Evolutionary conservation across 1,140 invertebrate species (phyloP), one percentile per base, ranked within the genome.

Genomic region (Goniozus legneri): DNA sequence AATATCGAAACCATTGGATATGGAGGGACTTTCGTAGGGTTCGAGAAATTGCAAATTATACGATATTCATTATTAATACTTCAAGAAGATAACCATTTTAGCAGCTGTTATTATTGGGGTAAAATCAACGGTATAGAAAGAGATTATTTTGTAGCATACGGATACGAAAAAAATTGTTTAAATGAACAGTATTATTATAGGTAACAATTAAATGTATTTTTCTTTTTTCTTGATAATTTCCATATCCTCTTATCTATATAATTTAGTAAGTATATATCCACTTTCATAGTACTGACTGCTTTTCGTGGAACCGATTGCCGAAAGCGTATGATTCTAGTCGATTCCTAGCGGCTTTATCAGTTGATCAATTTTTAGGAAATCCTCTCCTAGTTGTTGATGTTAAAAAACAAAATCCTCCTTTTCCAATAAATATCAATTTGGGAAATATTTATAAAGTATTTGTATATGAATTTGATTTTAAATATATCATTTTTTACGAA

Each of bases 81-180:
- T 13, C 82, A 88, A 64, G 80, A 82, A 35, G 86, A 90, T 59
- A 89, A 89, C 71, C 85, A 89, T 59, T 88, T 89, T 62, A 66
- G 71, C 2, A 80, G 82, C 49, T 80, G 85, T 37, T 88, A 82
- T 51, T 87, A 88, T 50, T 88, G 86, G 85, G 88, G 87, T 2
- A 80, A 80, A 60, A 82, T 91, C 30, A 78, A 81, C 42, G 87
- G 85, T 0, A 69, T 77, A 0, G 76, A 81, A 32, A 76, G 70
- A 4, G 87, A 89, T 71, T 91, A 90, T 62, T 84, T 85, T 56
- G 79, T 91, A 31, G 82, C 85, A 2, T 88, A 81, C 59, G 87
- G 87, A 12, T 85, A 84, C 46, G 73, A 76, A 14, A 82, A 79
- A 34, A 85, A 90, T 59, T 84, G 80, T 21, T 59, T 89, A 2